Percentiles rank a stretch among this genome's conserved stretches.
phyloP scores from a whole-genome alignment of 2,888 invertebrate species.

The Clepsis dumicolana region DNA sequence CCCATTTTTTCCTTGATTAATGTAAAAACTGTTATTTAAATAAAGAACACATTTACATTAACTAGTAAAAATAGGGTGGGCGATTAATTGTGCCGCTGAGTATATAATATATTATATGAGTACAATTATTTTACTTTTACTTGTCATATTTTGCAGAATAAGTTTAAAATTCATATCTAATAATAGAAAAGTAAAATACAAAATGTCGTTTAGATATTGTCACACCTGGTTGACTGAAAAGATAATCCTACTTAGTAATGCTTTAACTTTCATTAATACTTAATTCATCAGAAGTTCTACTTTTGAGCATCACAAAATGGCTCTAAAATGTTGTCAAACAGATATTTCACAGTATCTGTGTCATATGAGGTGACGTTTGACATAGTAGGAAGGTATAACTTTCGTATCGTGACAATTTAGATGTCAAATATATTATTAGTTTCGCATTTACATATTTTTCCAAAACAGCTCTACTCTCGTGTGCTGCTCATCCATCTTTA shows the following conservation, averaged over 20 bases:
- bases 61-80: too few relatives aligned
- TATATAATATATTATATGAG: too few relatives aligned
- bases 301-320: constrained; percentile 2
- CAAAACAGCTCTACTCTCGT: constrained; percentile 9
- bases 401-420: constrained; percentile 32
- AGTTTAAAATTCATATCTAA: too few relatives aligned
- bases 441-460: constrained; percentile 34
- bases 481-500: constrained; percentile 18
- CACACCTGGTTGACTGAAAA: not conserved
- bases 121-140: too few relatives aligned
- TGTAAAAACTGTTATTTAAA: too few relatives aligned
- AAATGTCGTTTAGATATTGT: constrained; percentile 14
- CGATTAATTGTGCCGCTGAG: too few relatives aligned
- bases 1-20: too few relatives aligned
- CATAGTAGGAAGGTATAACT: constrained; percentile 15
- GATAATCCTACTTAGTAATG: not conserved
- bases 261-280: constrained; percentile 19
- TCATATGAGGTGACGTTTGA: not conserved
- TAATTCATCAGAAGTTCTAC: constrained; percentile 29
- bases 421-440: constrained; percentile 33
- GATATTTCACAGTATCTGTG: constrained; percentile 24
- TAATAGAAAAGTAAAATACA: constrained; percentile 16
- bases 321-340: constrained; percentile 11
- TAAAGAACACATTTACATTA: too few relatives aligned
- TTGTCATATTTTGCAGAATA: too few relatives aligned